Evolutionary conservation across 1,140 invertebrate species (phyloP), one percentile per base, ranked within the genome.

Genomic region (Anoplolepis gracilipes): DNA sequence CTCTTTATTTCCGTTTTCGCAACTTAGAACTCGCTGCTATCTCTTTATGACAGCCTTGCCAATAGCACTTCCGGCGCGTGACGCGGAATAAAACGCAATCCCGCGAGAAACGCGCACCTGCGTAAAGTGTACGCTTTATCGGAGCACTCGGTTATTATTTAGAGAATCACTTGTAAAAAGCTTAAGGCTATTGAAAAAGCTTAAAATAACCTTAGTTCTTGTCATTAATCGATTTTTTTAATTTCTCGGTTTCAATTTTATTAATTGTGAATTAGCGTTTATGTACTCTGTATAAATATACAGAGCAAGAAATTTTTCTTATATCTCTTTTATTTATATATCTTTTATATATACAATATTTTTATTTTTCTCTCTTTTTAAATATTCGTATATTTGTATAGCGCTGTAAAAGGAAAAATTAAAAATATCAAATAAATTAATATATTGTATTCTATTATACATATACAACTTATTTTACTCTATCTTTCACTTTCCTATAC

Each of bases 1-100:
- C 76, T 76, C 62, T 59, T 39, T 89, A 87, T 87, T 79, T 76
- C 33, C 78, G 46, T 81, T 73, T 46, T 73, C 57, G 6, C 30
- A 73, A 76, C 65, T 57, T 81, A 33, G 49, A 73, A 49, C 59
- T 36, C 39, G 13, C 30, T 39, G 84, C 62, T 57, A 65, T 70
- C 13, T 65, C 65, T 84, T 69, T 69, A 87, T 59, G 85, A 76
- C 13, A 57, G 36, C n/a, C 67, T 59, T 73, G 53, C 36, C 67
- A 61, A 59, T 73, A 42, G 55, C 28, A 42, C 57, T 69, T 53
- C 33, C 57, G 57, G 25, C 64, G 53, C 42, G 64, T 61, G n/a
- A 85, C 57, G 57, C 72, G 72, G 30, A 65, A 85, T 79, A 85
- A 85, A 85, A 85, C 57, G 84, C 57, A 8, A 5, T 2, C n/a